These are phyloP conservation scores for Nettapus auritus DNA, from an alignment of 2,113 vertebrate species.

Conservation along the genomic window DNA sequence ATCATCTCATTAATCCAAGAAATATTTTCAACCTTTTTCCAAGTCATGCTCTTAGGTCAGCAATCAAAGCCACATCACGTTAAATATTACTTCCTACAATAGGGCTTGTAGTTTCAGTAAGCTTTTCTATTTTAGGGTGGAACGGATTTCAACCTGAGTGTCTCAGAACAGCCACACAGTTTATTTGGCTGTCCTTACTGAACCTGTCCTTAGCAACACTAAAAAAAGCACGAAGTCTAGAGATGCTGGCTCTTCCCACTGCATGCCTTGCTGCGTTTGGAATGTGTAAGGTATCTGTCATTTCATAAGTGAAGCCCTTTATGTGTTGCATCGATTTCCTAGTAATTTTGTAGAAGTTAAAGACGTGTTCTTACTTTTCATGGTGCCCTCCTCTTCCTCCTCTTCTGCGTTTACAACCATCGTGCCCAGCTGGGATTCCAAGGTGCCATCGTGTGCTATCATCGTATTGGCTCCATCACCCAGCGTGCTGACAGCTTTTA, in stretches of 20 bases:
- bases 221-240: neutral
- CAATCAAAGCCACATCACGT: neutral
- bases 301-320: neutral
- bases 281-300: neutral
- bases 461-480: conserved; percentile 81
- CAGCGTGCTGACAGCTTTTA: conserved; percentile 82
- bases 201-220: neutral
- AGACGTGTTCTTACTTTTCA: conserved; percentile 86
- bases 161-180: neutral
- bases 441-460: conserved; percentile 85
- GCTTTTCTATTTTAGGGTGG: neutral
- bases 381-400: conserved; percentile 90
- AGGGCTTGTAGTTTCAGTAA: neutral
- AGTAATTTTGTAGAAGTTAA: neutral
- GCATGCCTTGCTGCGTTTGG: fast-evolving
- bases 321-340: neutral
- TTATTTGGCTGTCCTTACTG: neutral
- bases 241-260: neutral
- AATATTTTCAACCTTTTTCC: neutral
- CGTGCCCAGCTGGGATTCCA: conserved; percentile 89
- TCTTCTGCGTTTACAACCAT: conserved; percentile 94
- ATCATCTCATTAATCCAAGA: neutral
- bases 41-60: neutral
- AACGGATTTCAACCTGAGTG: neutral
- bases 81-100: neutral